A percentile compares a stretch with the other conserved stretches of the same genome.
phyloP scores from a whole-genome alignment of 2,888 invertebrate genomes.

The Trissoscelio sp. region DNA sequence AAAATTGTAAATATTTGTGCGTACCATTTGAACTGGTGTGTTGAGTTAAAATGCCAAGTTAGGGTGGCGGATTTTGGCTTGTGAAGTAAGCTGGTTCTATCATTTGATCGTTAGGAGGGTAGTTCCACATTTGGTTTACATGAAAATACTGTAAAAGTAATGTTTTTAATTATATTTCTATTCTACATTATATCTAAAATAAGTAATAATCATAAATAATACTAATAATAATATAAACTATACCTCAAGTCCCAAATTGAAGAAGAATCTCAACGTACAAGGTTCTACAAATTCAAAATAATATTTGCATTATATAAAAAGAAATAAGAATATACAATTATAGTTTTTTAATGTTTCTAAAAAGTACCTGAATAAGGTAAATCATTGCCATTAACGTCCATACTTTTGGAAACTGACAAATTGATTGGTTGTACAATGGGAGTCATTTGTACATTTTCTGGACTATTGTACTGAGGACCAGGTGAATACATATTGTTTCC shows the following conservation, averaged over 20 bases:
- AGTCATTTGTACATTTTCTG: constrained; percentile 58
- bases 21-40: constrained; percentile 57
- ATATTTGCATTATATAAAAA: neutral
- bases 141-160: constrained; percentile 74
- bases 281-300: constrained; percentile 83
- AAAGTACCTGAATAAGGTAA: constrained; percentile 83
- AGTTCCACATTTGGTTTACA: constrained; percentile 72
- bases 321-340: too few relatives aligned
- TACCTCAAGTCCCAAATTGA: constrained; percentile 87
- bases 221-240: neutral
- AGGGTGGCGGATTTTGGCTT: constrained; percentile 59
- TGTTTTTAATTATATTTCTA: neutral
- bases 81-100: constrained; percentile 56
- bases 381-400: constrained; percentile 85
- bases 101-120: constrained; percentile 72
- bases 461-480: constrained; percentile 19
- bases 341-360: constrained; percentile 81
- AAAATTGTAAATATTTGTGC: too few relatives aligned
- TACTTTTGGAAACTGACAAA: constrained; percentile 77
- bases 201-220: neutral
- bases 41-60: constrained; percentile 27
- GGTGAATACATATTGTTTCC: constrained; percentile 32
- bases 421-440: constrained; percentile 74
- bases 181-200: neutral
- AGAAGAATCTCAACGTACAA: constrained; percentile 87